These are phyloP conservation scores for Sarotherodon lohbergeri DNA, from an alignment of 2,113 vertebrate species.

Conservation along the genomic window DNA sequence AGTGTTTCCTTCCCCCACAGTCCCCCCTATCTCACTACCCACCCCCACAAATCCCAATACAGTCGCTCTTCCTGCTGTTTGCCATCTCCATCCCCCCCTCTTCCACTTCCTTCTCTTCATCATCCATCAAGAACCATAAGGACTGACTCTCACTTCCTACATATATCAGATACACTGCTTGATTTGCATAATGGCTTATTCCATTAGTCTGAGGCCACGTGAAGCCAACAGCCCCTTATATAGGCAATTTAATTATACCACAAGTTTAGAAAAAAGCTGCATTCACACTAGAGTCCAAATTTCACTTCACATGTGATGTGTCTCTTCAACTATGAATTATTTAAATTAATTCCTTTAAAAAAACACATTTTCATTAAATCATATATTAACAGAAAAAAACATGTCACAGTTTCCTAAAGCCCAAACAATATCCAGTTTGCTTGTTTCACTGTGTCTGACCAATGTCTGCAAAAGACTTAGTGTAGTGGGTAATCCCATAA, in stretches of 20 bases:
- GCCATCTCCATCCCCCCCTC: conserved; percentile 13
- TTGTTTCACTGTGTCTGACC: neutral
- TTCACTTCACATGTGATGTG: neutral
- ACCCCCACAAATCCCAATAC: conserved; percentile 24
- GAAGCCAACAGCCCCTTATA: neutral
- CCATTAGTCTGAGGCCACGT: neutral
- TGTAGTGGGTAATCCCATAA: neutral
- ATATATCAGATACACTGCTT: neutral
- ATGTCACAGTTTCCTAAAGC: neutral
- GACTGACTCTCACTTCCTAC: neutral
- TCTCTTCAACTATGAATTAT: neutral
- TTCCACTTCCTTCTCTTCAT: neutral
- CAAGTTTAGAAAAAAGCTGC: neutral
- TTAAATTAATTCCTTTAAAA: neutral
- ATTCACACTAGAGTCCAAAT: neutral
- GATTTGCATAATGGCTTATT: neutral
- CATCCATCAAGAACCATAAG: conserved; percentile 16
- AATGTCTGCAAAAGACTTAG: neutral
- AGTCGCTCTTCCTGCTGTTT: neutral
- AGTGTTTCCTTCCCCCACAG: neutral
- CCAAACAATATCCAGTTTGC: neutral
- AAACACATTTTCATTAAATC: neutral
- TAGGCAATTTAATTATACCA: neutral
- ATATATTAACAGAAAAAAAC: neutral
- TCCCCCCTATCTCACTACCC: conserved; percentile 11